These are phyloP conservation scores for Asteroscopus sphinx DNA, from an alignment of 2,888 invertebrate genomes.

Conservation along the genomic window DNA sequence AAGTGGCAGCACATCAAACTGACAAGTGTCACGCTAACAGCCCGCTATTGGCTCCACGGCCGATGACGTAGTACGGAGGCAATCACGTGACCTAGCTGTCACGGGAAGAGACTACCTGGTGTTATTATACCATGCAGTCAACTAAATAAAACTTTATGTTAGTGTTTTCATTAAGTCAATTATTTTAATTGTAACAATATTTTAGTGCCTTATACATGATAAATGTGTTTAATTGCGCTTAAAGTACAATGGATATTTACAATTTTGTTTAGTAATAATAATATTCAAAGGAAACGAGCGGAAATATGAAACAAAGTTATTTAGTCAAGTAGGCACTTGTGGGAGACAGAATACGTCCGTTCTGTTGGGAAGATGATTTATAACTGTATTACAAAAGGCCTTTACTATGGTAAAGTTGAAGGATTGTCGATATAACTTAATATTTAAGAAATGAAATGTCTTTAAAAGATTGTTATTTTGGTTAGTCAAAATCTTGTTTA, in stretches of 20 bases:
- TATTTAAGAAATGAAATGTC: not conserved
- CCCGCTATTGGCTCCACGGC: too few species aligned
- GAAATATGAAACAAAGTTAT: constrained; percentile 43
- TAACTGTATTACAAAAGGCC: constrained; percentile 4
- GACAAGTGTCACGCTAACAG: too few species aligned
- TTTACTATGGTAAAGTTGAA: too few species aligned
- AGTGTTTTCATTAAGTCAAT: constrained; percentile 22
- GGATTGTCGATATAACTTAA: not conserved
- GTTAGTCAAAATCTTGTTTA: not conserved
- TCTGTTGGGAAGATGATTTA: constrained; percentile 9
- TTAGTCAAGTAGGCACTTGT: constrained; percentile 44
- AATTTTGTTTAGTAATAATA: constrained; percentile 46
- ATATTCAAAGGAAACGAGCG: constrained; percentile 12
- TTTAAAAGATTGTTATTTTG: not conserved
- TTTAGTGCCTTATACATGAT: constrained; percentile 44
- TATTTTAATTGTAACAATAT: constrained; percentile 29
- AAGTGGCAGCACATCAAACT: too few species aligned
- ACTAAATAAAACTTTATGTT: constrained; percentile 1
- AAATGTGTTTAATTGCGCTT: constrained; percentile 58
- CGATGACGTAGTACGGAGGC: too few species aligned
- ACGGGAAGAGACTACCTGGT: too few species aligned
- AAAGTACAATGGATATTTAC: constrained; percentile 75
- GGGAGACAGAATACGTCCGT: constrained; percentile 54
- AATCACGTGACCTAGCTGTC: too few species aligned
- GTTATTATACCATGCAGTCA: constrained; percentile 13